These are phyloP conservation scores for Andrena hattorfiana DNA, from an alignment of 2,888 invertebrate genomes.

Conservation along the genomic window DNA sequence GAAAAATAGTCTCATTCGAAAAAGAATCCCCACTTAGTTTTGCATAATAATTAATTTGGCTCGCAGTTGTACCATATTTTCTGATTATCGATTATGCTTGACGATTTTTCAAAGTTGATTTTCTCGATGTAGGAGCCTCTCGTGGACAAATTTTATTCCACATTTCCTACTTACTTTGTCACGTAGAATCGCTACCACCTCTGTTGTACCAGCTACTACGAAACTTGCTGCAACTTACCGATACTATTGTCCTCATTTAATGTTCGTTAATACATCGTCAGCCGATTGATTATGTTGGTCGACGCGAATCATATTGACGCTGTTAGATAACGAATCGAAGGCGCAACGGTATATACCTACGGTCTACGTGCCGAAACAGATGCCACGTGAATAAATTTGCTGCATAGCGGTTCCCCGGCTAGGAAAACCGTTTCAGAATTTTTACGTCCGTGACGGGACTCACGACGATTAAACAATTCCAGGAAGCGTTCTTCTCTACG, in stretches of 20 bases:
- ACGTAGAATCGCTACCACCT: no score
- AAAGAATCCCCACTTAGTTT: no score
- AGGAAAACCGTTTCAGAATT: slow-evolving; percentile 34
- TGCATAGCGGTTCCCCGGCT: slow-evolving; percentile 33
- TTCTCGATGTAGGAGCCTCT: no score
- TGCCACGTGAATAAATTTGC: slow-evolving; percentile 47
- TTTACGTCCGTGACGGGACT: slow-evolving; percentile 11
- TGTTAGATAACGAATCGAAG: slow-evolving; percentile 23
- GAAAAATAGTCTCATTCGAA: no score
- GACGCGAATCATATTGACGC: slow-evolving; percentile 15
- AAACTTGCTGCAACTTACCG: neutral
- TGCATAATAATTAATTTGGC: no score
- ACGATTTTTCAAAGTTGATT: no score
- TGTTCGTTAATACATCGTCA: slow-evolving; percentile 8
- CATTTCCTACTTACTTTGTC: no score
- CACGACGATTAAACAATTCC: slow-evolving; percentile 4
- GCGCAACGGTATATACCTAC: slow-evolving; percentile 31
- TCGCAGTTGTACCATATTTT: no score
- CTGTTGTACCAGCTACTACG: no score
- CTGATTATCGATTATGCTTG: no score
- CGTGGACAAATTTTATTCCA: no score
- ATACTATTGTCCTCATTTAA: neutral
- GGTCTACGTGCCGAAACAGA: slow-evolving; percentile 40
- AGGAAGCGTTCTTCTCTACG: slow-evolving; percentile 10
- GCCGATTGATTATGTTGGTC: neutral